Evolutionary conservation across 2,888 invertebrate genomes (phyloP), one percentile per base, ranked within the genome.

Genomic region (Norana najaformis): DNA sequence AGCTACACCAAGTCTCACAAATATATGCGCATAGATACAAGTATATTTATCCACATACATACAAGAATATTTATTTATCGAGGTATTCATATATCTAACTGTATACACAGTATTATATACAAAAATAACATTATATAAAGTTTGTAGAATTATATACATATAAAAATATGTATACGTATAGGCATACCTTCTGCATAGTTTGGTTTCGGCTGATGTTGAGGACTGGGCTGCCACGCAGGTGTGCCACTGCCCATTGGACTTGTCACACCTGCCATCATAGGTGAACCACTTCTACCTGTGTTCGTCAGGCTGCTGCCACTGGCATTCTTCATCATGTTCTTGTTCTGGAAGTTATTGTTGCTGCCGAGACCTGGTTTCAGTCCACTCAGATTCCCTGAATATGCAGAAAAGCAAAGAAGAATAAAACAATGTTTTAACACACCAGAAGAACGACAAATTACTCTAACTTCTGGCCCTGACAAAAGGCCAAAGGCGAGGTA

Each of bases 221-320:
- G 91, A 82, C 92, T 92, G 39, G 91, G 90, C 47, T 91, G 91
- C 92, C 92, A 92, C 20, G 89, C 83, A 5, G 89, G 88, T 36
- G 89, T 89, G 85, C 89, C 83, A 11, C 85, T 88, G 4, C 92
- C 92, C 90, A 91, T 90, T 5, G 90, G 90, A 88, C 91, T 90
- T 14, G 41, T 90, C 23, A 37, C 90, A n/a, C 91, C 82, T 23
- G 89, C 89, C 69, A 90, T 69, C 88, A 90, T 90, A 18, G 90
- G 90, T 20, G 83, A 30, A 20, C 91, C 90, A 37, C 85, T 85
- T 37, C 85, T 85, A 36, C 85, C 85, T 35, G 85, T 37, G 85
- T 85, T 85, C 1, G 36, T 37, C 88, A 90, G 41, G 83, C 36
- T 41, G 34, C 89, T 39, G 30, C 36, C 47, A 41, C 39, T 37